Evolutionary conservation across 1,140 invertebrate genomes (phyloP).

Genomic region (Drosophila triauraria): DNA sequence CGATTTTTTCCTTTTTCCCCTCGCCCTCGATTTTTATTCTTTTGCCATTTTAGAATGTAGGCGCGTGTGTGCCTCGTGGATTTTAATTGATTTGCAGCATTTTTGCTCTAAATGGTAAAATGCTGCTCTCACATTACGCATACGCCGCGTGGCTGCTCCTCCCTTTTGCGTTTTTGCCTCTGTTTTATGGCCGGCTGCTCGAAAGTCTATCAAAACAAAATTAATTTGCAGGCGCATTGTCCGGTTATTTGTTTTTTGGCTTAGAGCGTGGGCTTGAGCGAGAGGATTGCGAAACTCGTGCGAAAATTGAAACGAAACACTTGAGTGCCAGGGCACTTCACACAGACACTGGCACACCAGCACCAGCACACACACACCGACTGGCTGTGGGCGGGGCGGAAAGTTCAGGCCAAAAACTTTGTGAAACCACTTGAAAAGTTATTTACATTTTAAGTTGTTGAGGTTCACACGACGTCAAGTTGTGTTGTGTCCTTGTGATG

Average conservation of each 20-base stretch:
- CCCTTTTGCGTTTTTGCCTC: conserved; percentile 31
- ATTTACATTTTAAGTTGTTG: conserved; percentile 84
- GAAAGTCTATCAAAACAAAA: conserved; percentile 81
- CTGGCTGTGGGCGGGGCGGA: conserved; percentile 12
- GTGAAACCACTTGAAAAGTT: conserved; percentile 82
- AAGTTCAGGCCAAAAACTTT: conserved; percentile 77
- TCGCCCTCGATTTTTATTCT: not conserved
- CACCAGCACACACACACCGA: not conserved
- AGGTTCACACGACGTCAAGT: conserved; percentile 81
- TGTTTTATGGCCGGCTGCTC: conserved; percentile 51
- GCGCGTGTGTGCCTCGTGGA: conserved; percentile 9
- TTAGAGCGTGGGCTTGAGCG: conserved; percentile 5
- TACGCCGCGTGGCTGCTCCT: conserved; percentile 46
- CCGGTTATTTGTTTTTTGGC: conserved; percentile 47
- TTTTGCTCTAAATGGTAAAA: conserved; percentile 62
- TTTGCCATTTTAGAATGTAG: conserved; percentile 25
- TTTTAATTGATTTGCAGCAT: conserved; percentile 73
- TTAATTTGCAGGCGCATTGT: conserved; percentile 71
- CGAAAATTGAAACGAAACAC: conserved; percentile 82
- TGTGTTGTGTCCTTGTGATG: conserved; percentile 79
- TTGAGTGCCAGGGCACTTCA: conserved; percentile 71
- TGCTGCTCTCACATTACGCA: conserved; percentile 55
- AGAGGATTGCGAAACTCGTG: conserved; percentile 53
- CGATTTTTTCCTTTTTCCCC: not conserved
- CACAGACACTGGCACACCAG: conserved; percentile 33